These are phyloP conservation scores for Pygathrix nemaeus DNA, from an alignment of 2,113 vertebrate genomes.

Conservation along the genomic window DNA sequence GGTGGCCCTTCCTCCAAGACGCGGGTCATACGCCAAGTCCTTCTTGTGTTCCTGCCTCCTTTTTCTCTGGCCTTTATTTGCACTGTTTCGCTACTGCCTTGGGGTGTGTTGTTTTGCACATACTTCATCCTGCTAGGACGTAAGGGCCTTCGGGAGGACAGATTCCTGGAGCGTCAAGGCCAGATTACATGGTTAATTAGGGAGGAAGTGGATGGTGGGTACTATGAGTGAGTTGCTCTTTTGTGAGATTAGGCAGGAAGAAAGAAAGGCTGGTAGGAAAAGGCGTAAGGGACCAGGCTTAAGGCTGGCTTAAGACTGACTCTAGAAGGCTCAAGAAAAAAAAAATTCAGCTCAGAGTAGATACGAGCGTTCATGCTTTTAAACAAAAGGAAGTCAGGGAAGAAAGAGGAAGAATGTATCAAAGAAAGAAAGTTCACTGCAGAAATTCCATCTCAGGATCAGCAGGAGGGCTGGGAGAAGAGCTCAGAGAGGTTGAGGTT, in stretches of 20 bases:
- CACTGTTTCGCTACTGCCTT: neutral
- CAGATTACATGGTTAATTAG: neutral
- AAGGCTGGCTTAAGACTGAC: neutral
- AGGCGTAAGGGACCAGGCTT: neutral
- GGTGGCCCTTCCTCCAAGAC: neutral
- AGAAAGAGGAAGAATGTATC: neutral
- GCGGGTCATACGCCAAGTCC: accelerated
- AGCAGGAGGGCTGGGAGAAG: neutral
- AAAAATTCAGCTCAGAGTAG: neutral
- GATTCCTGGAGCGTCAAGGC: neutral
- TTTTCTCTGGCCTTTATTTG: neutral
- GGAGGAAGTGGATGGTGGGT: neutral
- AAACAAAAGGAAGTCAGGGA: neutral
- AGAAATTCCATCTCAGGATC: neutral
- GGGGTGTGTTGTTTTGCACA: neutral
- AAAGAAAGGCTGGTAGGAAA: neutral
- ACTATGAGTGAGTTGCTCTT: neutral
- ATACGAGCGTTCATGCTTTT: neutral
- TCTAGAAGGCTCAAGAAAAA: neutral
- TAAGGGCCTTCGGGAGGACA: neutral
- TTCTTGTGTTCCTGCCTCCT: neutral
- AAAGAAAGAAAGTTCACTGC: neutral
- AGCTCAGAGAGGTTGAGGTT: neutral
- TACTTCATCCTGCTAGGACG: neutral
- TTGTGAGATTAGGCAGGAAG: neutral